phyloP scores from a whole-genome alignment of 2,113 vertebrate species.

The Parus major region DNA sequence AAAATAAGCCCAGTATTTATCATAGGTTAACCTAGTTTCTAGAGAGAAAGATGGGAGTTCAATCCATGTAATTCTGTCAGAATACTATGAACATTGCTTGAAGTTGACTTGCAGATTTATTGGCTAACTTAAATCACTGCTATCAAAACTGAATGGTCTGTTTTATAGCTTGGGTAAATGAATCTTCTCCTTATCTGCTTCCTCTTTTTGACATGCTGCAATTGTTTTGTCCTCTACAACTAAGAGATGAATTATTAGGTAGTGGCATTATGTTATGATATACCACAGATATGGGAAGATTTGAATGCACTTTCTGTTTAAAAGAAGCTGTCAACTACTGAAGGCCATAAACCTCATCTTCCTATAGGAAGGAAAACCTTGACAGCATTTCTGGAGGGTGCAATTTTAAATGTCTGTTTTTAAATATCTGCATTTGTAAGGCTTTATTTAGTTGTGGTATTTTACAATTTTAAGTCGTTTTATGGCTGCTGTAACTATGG shows the following conservation, averaged over 20 bases:
- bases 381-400: not conserved
- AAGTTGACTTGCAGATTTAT: slow-evolving; percentile 59
- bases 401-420: not conserved
- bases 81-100: not conserved
- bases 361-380: not conserved
- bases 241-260: slow-evolving; percentile 61
- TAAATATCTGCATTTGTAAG: not conserved
- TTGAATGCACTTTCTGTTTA: slow-evolving; percentile 50
- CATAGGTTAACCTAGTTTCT: slow-evolving; percentile 1
- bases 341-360: slow-evolving; percentile 50
- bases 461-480: not conserved
- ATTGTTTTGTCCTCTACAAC: slow-evolving; percentile 47
- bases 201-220: slow-evolving; percentile 31
- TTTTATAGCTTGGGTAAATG: slow-evolving; percentile 53
- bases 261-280: slow-evolving; percentile 18
- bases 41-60: slow-evolving; percentile 6
- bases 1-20: not conserved
- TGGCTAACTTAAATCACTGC: slow-evolving; percentile 51
- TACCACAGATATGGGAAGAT: slow-evolving; percentile 11
- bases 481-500: not conserved
- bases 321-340: slow-evolving; percentile 33
- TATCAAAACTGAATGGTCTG: slow-evolving; percentile 48
- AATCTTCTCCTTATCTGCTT: slow-evolving; percentile 54
- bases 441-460: not conserved
- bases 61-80: slow-evolving; percentile 44